Evolutionary conservation across 2,888 invertebrate genomes (phyloP).

Genomic region (Elmis aenea): DNA sequence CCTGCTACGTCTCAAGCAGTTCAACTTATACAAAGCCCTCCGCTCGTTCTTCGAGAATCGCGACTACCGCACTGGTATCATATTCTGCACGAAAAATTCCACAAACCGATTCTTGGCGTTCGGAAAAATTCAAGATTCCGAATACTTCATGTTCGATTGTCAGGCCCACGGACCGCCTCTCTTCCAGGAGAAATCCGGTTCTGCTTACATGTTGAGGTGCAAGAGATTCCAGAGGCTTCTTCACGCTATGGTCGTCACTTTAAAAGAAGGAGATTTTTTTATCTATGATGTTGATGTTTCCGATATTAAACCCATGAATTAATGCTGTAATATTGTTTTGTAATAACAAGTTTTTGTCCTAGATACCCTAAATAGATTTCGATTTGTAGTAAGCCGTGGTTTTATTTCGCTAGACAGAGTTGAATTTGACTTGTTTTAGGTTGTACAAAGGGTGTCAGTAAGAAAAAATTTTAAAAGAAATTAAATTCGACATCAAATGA

Average conservation of each 20-base stretch:
- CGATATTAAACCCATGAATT: conserved; percentile 30
- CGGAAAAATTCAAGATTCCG: conserved; percentile 43
- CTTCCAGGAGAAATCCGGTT: conserved; percentile 51
- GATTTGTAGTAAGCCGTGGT: too few species aligned
- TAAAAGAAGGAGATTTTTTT: conserved; percentile 47
- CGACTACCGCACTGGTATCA: conserved; percentile 52
- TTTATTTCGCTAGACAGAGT: too few species aligned
- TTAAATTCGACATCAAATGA: too few species aligned
- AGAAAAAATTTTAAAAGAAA: too few species aligned
- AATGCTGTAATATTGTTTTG: too few species aligned
- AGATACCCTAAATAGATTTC: too few species aligned
- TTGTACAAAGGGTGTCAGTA: too few species aligned
- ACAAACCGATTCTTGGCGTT: conserved; percentile 42
- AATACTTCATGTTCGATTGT: conserved; percentile 66
- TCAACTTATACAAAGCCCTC: conserved; percentile 60
- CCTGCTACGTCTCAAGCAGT: conserved; percentile 51
- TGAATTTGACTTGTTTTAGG: too few species aligned
- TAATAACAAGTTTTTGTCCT: too few species aligned
- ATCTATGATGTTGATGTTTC: conserved; percentile 40
- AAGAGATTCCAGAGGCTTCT: conserved; percentile 52
- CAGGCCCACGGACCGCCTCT: conserved; percentile 58
- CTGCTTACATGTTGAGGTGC: conserved; percentile 58
- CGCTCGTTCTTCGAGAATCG: conserved; percentile 53
- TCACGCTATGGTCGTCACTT: conserved; percentile 58
- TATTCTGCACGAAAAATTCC: conserved; percentile 50